These are phyloP conservation scores for Halictus quadricinctus DNA, from an alignment of 2,888 invertebrate genomes.

Conservation along the genomic window DNA sequence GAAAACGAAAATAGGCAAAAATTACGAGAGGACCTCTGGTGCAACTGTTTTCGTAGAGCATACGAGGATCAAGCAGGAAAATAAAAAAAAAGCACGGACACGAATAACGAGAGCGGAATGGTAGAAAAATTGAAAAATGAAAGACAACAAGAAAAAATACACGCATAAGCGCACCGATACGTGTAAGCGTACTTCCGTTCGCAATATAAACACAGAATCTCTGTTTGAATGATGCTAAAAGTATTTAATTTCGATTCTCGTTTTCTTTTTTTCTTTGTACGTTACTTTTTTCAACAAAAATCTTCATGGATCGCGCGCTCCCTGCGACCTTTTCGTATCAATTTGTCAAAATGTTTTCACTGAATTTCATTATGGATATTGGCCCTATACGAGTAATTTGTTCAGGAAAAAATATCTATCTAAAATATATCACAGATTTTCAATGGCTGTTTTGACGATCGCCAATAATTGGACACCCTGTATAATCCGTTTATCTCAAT, in stretches of 20 bases:
- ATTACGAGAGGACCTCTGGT: not conserved
- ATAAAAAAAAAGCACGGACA: not conserved
- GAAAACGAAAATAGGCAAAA: not conserved
- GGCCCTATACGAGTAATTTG: not conserved
- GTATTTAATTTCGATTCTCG: not conserved
- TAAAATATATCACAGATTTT: too few species aligned
- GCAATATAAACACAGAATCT: not conserved
- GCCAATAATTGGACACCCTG: not conserved
- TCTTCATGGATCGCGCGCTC: too few species aligned
- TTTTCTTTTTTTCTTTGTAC: not conserved
- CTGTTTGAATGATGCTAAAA: not conserved
- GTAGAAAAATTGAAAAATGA: not conserved
- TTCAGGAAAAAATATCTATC: not conserved
- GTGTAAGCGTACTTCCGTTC: not conserved
- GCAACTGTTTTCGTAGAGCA: too few species aligned
- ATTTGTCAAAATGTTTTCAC: conserved; percentile 1
- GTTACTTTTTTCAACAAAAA: not conserved
- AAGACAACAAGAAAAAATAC: not conserved
- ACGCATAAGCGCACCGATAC: not conserved
- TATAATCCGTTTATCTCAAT: not conserved
- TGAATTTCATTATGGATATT: conserved; percentile 1
- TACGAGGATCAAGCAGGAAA: not conserved
- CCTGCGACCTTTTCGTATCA: not conserved
- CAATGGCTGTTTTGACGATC: not conserved
- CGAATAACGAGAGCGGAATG: not conserved